These are phyloP conservation scores for Meiosimyza decipiens DNA, from an alignment of 2,888 invertebrate species.

Conservation along the genomic window DNA sequence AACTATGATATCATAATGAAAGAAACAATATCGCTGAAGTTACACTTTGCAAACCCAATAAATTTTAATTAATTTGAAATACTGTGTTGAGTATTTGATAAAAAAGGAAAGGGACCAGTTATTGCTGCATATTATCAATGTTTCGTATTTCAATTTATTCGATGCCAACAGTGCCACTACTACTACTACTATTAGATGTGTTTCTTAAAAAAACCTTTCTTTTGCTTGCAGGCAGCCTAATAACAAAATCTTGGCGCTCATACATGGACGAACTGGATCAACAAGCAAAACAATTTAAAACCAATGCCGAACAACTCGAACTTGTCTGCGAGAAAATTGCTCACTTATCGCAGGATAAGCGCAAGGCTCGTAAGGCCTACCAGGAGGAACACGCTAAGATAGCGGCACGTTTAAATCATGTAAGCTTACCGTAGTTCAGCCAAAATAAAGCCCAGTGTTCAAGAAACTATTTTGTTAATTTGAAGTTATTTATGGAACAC, in stretches of 20 bases:
- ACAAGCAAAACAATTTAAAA: constrained; percentile 82
- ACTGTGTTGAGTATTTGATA: too few species aligned
- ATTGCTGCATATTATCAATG: too few species aligned
- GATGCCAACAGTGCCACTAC: too few species aligned
- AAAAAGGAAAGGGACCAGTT: too few species aligned
- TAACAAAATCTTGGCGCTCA: constrained; percentile 81
- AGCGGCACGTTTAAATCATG: constrained; percentile 83
- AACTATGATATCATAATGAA: too few species aligned
- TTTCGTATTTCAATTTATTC: too few species aligned
- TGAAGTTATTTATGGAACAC: too few species aligned
- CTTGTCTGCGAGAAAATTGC: constrained; percentile 85
- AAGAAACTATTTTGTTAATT: too few species aligned
- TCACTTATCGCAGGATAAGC: constrained; percentile 85
- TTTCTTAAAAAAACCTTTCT: constrained; percentile 14
- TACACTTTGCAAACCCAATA: too few species aligned
- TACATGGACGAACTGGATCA: constrained; percentile 92
- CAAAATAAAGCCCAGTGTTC: too few species aligned
- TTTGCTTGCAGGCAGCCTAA: constrained; percentile 71
- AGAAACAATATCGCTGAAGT: too few species aligned
- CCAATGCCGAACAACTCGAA: constrained; percentile 88
- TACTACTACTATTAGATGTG: not conserved
- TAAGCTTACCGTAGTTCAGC: constrained; percentile 65
- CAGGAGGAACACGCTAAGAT: constrained; percentile 90
- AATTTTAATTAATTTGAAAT: too few species aligned
- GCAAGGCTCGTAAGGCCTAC: constrained; percentile 86